These are phyloP conservation scores for Chroicocephalus ridibundus DNA, from an alignment of 2,113 vertebrate species.

Conservation along the genomic window DNA sequence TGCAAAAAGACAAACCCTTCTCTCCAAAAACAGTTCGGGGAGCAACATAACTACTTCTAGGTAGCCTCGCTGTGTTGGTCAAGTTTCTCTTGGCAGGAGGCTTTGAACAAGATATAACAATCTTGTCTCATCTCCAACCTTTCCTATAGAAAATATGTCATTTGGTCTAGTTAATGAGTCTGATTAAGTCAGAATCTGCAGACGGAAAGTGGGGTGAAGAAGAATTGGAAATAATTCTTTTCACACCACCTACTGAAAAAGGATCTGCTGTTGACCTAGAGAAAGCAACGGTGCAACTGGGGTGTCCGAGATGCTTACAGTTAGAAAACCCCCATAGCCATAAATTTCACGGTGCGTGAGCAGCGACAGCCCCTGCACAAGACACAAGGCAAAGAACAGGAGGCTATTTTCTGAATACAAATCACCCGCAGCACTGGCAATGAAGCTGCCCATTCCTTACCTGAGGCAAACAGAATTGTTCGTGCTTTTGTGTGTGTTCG, in stretches of 20 bases:
- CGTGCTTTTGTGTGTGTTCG: neutral
- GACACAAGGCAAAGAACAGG: too few species aligned
- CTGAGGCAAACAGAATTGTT: neutral
- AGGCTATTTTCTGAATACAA: neutral
- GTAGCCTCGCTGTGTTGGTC: neutral
- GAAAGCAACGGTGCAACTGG: neutral
- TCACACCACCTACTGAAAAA: neutral
- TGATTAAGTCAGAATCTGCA: neutral
- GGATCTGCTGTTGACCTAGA: neutral
- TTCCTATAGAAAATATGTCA: neutral
- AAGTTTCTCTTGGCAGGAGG: neutral
- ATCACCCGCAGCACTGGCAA: neutral
- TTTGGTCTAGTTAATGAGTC: neutral
- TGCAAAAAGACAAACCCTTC: neutral
- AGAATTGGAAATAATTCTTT: neutral
- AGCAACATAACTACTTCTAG: neutral
- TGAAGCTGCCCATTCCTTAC: neutral
- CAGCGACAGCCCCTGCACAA: neutral
- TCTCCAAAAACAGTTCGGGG: neutral
- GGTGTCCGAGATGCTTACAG: neutral
- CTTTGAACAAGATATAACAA: neutral
- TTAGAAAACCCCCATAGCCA: neutral
- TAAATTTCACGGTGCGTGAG: neutral
- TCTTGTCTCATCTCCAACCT: neutral
- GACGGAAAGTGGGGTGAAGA: neutral